Conservation (phyloP, 2,113 vertebrate species). For the Silurus glanis region DNA sequence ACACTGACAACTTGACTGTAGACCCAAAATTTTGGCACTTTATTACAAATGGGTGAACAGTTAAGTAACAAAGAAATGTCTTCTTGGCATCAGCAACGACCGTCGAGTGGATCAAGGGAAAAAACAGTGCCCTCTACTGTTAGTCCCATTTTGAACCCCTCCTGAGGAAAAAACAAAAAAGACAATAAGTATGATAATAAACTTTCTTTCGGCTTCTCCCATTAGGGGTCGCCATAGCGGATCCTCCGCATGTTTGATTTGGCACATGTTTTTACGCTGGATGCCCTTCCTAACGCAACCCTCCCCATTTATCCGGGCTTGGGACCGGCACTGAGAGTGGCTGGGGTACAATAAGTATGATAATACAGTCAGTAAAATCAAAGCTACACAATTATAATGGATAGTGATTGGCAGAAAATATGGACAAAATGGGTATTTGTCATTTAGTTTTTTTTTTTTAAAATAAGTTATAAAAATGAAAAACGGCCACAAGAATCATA, state of each 20-base stretch:
- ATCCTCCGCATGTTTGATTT: no score
- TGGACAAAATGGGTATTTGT: neutral
- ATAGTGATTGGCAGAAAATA: neutral
- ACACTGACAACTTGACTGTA: conserved; percentile 56
- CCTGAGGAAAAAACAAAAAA: conserved; percentile 77
- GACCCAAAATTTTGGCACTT: conserved; percentile 73
- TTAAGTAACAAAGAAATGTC: conserved; percentile 54
- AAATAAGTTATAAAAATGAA: neutral
- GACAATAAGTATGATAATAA: neutral
- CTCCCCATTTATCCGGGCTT: no score
- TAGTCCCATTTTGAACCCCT: conserved; percentile 99
- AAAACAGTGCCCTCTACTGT: conserved; percentile 96
- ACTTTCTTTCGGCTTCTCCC: no score
- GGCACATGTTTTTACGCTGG: no score
- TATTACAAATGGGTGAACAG: conserved; percentile 68
- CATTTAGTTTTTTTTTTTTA: neutral
- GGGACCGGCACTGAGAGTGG: no score
- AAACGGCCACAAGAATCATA: neutral
- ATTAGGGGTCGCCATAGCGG: no score
- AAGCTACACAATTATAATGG: neutral
- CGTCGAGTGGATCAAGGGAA: conserved; percentile 90
- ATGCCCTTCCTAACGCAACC: no score
- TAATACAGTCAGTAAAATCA: neutral
- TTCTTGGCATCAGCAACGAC: conserved; percentile 85
- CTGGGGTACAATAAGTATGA: neutral